These are phyloP conservation scores for Cyclophora punctaria DNA, from an alignment of 2,888 invertebrate species.

Conservation along the genomic window DNA sequence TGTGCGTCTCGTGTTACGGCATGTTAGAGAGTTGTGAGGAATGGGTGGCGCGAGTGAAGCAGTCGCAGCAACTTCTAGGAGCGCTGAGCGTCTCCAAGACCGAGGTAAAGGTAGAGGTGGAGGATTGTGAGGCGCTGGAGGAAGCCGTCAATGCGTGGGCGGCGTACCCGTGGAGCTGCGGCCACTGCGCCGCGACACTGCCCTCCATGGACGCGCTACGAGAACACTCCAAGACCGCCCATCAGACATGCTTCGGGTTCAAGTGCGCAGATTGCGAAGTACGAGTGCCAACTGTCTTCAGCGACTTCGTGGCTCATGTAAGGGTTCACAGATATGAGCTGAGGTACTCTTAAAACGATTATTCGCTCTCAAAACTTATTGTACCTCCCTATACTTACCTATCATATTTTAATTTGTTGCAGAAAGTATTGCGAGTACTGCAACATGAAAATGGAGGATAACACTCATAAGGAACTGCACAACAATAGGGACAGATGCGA, in stretches of 20 bases:
- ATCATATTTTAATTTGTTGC: background rate
- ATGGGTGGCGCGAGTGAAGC: constrained; percentile 11
- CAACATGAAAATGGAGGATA: constrained; percentile 1
- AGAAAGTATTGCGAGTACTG: constrained; percentile 8
- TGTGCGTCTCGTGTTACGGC: constrained; percentile 13
- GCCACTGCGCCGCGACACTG: background rate
- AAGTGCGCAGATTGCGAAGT: constrained; percentile 5
- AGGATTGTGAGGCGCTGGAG: too few species aligned
- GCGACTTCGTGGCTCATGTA: constrained; percentile 6
- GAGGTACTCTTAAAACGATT: background rate
- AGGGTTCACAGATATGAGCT: background rate
- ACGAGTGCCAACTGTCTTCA: background rate
- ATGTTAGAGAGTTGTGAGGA: constrained; percentile 8
- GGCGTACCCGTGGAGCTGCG: constrained; percentile 5
- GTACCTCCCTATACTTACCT: too few species aligned
- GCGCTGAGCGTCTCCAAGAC: constrained; percentile 2
- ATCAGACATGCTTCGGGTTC: constrained; percentile 2
- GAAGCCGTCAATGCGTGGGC: constrained; percentile 1
- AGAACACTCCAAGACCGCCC: constrained; percentile 1
- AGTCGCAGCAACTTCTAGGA: constrained; percentile 4
- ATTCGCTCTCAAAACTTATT: too few species aligned
- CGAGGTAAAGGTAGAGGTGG: background rate
- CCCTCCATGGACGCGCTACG: constrained; percentile 1
- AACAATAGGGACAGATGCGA: background rate
- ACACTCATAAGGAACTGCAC: background rate